Evolutionary conservation across 2,797 vertebrate genomes (phyloP), one percentile per base, ranked within the genome.

Genomic region (Alca torda): DNA sequence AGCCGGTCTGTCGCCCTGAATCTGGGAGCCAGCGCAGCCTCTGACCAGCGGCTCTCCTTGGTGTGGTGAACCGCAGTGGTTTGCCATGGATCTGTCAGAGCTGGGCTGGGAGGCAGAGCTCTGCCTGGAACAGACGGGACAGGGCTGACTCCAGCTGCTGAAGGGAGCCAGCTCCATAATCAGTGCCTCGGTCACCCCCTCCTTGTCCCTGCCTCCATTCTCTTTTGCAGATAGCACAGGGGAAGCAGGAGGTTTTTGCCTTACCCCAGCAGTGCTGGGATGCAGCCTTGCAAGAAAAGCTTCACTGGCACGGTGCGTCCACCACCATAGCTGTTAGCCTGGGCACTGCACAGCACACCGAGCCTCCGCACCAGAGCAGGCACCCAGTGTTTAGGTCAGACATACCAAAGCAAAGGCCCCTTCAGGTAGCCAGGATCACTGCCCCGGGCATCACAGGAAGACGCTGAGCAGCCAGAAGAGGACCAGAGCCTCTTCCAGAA

Each of bases 281-380:
- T 69, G 54, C 75, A 74, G 70, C 53, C 51, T 37, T 1, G 2
- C 1, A 2, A 74, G 51, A 57, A 82, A 77, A 87, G 24, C 45
- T 69, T 60, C 57, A 18, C 26, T 1, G 0, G 53, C 31, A 75
- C 5, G 0, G 11, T 4, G 26, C 2, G 1, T 35, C 39, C 5
- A 3, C 50, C 54, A 35, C 19, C 6, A 2, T 7, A 19, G n/a
- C 60, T 56, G 5, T 20, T 17, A 15, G 28, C 56, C 64, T 7
- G 17, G 37, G 72, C 3, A 13, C 67, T 63, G 69, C 60, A 24
- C 46, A 57, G 79, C 80, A 33, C 35, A 7, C 25, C 0, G 3
- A 85, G 69, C 68, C 60, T 41, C 4, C 0, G 51, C 65, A 43
- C n/a, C 65, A 45, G 25, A 37, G n/a, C 56, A 25, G 75, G 31